Evolutionary conservation across 2,113 vertebrate species (phyloP).

Genomic region (Petaurus breviceps): DNA sequence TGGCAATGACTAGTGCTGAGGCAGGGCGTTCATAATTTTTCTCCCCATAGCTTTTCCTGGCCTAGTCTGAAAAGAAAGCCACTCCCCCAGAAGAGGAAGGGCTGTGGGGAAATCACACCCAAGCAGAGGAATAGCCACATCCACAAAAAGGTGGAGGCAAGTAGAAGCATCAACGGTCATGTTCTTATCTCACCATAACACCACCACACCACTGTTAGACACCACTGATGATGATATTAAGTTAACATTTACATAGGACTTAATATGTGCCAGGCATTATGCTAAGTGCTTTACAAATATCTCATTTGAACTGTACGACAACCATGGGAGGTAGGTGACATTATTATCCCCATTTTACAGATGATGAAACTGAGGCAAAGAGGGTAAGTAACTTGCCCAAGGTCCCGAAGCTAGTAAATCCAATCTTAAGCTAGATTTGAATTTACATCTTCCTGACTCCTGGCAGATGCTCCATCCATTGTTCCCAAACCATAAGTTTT

Average conservation of each 20-base stretch:
- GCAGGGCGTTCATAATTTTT: background rate
- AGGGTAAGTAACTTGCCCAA: background rate
- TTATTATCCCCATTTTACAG: background rate
- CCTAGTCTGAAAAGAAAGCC: background rate
- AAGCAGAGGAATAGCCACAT: background rate
- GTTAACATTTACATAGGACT: background rate
- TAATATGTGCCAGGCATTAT: background rate
- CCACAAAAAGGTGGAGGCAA: background rate
- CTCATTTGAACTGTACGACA: background rate
- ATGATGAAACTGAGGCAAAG: background rate
- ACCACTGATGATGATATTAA: background rate
- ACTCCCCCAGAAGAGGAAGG: background rate
- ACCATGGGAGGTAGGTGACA: background rate
- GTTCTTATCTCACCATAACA: background rate
- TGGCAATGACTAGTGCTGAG: background rate
- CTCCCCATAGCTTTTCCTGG: background rate
- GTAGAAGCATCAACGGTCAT: background rate
- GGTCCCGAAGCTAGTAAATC: background rate
- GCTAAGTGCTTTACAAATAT: background rate
- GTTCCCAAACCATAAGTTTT: background rate
- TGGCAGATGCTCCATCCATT: background rate
- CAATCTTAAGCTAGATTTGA: background rate
- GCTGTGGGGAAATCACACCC: background rate
- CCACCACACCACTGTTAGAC: background rate
- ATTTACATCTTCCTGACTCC: background rate